Base-by-base conservation (phyloP, 2,113 vertebrate genomes). In the Podilymbus podiceps region DNA sequence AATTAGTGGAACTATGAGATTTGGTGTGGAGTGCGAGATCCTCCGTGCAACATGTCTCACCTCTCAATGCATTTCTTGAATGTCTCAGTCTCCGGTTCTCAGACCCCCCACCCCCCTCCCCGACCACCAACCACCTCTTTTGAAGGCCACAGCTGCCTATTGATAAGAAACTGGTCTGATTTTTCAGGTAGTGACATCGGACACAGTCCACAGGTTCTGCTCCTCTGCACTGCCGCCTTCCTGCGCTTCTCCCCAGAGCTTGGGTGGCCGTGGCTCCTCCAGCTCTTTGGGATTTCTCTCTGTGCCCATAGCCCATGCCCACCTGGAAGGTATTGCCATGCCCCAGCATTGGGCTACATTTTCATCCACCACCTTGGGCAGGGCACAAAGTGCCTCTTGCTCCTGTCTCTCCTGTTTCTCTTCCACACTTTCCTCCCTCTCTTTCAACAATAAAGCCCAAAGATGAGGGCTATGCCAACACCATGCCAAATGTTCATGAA, bases 201-300 rank as follows among this genome's bases (percentile, higher is more conserved):
- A 81, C 4, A 4, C 24, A 68, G 8, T 28, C 22, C 23, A 17
- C 8, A 33, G 11, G 22, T 82, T 74, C 52, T 67, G 38, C 17
- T 89, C 15, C 18, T 87, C 63, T 47, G 38, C 3, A 0, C 16
- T 62, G n/a, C 27, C 4, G 1, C 44, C 24, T 66, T 62, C 30
- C 33, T 16, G 3, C 0, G 0, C 24, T n/a, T 77, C 44, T 62
- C 5, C 14, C 24, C 28, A 22, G 3, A 7, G 14, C 9, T 30
- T 5, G 31, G 9, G 3, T 0, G 2, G 28, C 55, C 2, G 0
- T 3, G 0, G 10, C n/a, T 22, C 28, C 7, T 64, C 40, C 4
- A 2, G 6, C 5, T 2, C 1, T 33, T 67, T 1, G 0, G 50
- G 28, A 8, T 81, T 7, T 42, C 35, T 16, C 55, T 49, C 5